Conservation (phyloP, 2,113 vertebrate species). For the Sylvilagus bachmani region DNA sequence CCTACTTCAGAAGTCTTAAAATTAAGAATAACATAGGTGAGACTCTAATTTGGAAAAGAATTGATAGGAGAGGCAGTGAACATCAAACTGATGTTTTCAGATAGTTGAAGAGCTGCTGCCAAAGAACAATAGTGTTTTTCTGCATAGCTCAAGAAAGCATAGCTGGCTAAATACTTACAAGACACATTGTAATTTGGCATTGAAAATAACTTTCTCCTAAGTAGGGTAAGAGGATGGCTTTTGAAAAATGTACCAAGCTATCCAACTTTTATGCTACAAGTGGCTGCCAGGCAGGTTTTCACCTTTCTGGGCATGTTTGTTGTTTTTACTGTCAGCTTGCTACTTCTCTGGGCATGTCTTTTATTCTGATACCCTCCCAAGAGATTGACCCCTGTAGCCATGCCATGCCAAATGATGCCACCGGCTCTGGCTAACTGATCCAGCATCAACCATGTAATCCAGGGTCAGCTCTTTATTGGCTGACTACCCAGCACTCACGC, state of each 20-base stretch:
- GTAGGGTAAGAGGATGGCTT: background rate
- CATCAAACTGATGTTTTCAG: background rate
- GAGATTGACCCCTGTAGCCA: background rate
- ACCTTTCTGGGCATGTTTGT: background rate
- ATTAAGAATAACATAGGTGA: background rate
- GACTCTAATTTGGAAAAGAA: background rate
- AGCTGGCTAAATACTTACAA: constrained; percentile 20
- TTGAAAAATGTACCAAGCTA: background rate
- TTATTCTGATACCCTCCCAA: background rate
- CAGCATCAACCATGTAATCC: background rate
- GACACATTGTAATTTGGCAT: constrained; percentile 28
- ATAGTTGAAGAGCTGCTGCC: background rate
- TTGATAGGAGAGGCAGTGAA: background rate
- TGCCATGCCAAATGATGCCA: no score
- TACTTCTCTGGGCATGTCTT: background rate
- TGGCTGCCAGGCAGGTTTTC: background rate
- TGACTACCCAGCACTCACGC: background rate
- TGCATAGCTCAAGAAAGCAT: background rate
- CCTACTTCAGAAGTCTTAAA: background rate
- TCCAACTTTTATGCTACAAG: background rate
- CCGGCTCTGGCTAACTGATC: background rate
- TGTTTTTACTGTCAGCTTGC: background rate
- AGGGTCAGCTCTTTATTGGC: no score
- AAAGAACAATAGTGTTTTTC: background rate
- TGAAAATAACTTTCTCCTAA: constrained; percentile 19